Percentiles rank a stretch among this genome's conserved stretches.
Conservation (phyloP, 2,888 invertebrate genomes). For the Synanthedon andrenaeformis region DNA sequence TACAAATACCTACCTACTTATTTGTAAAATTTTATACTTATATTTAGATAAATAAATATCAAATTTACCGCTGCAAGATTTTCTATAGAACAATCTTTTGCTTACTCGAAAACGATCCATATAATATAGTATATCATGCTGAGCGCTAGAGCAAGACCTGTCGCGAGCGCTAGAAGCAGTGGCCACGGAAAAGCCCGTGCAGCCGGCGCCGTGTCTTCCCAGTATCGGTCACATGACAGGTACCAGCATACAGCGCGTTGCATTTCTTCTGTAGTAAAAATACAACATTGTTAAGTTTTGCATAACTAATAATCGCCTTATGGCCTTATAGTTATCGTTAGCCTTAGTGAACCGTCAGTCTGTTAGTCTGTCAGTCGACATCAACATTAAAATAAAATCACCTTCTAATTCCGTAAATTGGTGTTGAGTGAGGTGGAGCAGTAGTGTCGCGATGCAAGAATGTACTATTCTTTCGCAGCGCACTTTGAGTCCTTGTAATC, state of each 20-base stretch:
- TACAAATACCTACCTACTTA: too few relatives aligned
- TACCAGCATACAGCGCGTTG: conserved; percentile 93
- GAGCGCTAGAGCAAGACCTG: conserved; percentile 84
- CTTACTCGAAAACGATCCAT: conserved; percentile 91
- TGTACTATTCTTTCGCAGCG: conserved; percentile 82
- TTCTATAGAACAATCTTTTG: too few relatives aligned
- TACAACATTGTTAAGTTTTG: neutral
- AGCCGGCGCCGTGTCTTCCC: conserved; percentile 85
- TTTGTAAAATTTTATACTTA: too few relatives aligned
- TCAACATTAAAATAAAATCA: conserved; percentile 25
- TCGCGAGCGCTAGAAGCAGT: conserved; percentile 79
- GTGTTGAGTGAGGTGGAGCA: conserved; percentile 83
- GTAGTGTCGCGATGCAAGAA: conserved; percentile 84
- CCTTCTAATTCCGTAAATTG: conserved; percentile 91
- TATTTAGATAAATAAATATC: too few relatives aligned
- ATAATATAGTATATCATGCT: conserved; percentile 93
- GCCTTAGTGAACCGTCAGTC: neutral
- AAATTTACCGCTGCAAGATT: too few relatives aligned
- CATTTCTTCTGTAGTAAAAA: conserved; percentile 77
- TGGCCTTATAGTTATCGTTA: neutral
- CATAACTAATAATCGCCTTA: neutral
- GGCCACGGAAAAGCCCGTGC: conserved; percentile 87
- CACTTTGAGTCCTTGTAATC: conserved; percentile 78
- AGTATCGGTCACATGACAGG: conserved; percentile 90
- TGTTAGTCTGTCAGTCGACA: too few relatives aligned